phyloP scores from a whole-genome alignment of 2,113 vertebrate genomes.

The Dromaius novaehollandiae region DNA sequence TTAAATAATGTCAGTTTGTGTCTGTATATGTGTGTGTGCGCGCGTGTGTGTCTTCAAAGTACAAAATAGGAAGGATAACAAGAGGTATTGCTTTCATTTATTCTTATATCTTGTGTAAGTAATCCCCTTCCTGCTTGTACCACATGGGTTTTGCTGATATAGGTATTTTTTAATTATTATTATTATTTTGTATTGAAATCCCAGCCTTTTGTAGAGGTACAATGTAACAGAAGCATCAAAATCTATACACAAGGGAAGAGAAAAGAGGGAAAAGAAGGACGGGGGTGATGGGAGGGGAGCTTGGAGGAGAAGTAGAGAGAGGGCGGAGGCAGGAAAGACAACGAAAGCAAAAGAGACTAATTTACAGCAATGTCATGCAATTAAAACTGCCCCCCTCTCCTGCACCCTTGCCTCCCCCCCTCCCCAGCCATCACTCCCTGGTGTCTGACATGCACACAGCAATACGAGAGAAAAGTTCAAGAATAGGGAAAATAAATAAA shows the following conservation, averaged over 20 bases:
- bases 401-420: slow-evolving; percentile 67
- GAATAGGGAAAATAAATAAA: slow-evolving; percentile 79
- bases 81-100: slow-evolving; percentile 93
- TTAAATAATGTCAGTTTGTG: slow-evolving; percentile 80
- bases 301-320: slow-evolving; percentile 65
- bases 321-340: slow-evolving; percentile 64
- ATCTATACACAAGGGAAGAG: slow-evolving; percentile 81
- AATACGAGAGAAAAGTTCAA: slow-evolving; percentile 87
- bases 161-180: slow-evolving; percentile 73
- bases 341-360: slow-evolving; percentile 73
- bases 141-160: slow-evolving; percentile 72
- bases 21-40: slow-evolving; percentile 70
- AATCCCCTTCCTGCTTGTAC: slow-evolving; percentile 81
- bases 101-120: slow-evolving; percentile 79
- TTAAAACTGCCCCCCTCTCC: slow-evolving; percentile 70
- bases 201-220: slow-evolving; percentile 83
- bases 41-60: slow-evolving; percentile 79
- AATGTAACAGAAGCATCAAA: slow-evolving; percentile 87
- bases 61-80: slow-evolving; percentile 88
- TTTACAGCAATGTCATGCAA: slow-evolving; percentile 78
- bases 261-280: slow-evolving; percentile 68
- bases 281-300: slow-evolving; percentile 70
- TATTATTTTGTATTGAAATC: slow-evolving; percentile 71
- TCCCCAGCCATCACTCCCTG: slow-evolving; percentile 66
- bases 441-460: slow-evolving; percentile 92